Percentiles rank a stretch among this genome's conserved stretches.
Conservation (phyloP, 2,888 invertebrate genomes). For the Troilus luridus region DNA sequence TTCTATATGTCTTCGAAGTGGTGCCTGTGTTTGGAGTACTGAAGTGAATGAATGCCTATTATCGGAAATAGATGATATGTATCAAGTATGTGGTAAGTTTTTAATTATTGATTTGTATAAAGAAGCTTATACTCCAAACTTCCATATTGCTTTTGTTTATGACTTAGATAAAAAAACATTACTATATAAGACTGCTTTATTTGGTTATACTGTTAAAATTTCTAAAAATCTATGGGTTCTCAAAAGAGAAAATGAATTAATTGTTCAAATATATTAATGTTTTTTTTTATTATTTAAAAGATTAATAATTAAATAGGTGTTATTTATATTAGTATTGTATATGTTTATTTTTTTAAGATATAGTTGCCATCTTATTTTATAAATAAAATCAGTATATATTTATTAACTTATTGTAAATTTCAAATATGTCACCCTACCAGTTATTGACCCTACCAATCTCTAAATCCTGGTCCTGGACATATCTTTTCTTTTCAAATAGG, state of each 20-base stretch:
- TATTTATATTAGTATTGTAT: neutral
- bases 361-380: neutral
- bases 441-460: no score
- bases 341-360: slow-evolving; percentile 10
- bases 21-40: neutral
- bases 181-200: slow-evolving; percentile 35
- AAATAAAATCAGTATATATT: neutral
- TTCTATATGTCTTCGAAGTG: slow-evolving; percentile 38
- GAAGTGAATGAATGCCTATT: neutral
- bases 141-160: slow-evolving; percentile 29
- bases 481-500: no score
- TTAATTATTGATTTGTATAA: slow-evolving; percentile 46
- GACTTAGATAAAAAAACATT: slow-evolving; percentile 38
- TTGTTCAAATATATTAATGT: slow-evolving; percentile 41
- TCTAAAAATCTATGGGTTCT: slow-evolving; percentile 49
- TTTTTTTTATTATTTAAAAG: neutral
- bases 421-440: no score
- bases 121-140: neutral
- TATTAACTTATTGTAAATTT: neutral
- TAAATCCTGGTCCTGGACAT: no score
- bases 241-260: slow-evolving; percentile 45
- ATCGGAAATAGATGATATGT: slow-evolving; percentile 47
- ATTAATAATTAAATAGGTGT: neutral
- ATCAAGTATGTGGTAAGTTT: slow-evolving; percentile 48
- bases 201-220: slow-evolving; percentile 3